Conservation (phyloP, 2,113 vertebrate species). For the Herpailurus yagouaroundi region DNA sequence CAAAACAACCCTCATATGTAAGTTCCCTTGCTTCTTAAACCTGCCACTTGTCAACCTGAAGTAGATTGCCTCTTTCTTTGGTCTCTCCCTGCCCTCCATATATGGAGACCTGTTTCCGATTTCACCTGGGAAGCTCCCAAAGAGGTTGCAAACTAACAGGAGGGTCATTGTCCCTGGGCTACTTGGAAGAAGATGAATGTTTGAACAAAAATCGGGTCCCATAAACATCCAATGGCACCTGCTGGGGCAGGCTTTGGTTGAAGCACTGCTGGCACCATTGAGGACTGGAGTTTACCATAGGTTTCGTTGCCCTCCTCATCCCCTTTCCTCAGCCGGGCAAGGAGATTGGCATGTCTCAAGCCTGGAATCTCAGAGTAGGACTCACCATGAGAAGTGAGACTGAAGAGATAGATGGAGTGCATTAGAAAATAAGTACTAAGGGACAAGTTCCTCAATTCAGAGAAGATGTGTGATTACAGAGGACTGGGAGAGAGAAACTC, state of each 20-base stretch:
- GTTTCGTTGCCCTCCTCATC: not conserved
- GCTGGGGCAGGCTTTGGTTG: not conserved
- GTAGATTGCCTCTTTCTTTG: not conserved
- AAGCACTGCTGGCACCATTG: not conserved
- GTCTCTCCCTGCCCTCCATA: not conserved
- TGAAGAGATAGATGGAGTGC: not conserved
- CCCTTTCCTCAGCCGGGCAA: not conserved
- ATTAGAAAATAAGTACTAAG: not conserved
- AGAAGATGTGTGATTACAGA: too few species aligned
- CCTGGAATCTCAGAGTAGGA: too few species aligned
- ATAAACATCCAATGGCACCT: not conserved
- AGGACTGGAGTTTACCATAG: not conserved
- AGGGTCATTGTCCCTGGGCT: not conserved
- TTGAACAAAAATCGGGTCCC: not conserved
- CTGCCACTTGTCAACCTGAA: not conserved
- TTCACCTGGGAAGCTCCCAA: not conserved
- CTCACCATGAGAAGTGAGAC: not conserved
- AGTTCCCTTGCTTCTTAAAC: not conserved
- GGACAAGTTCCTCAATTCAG: too few species aligned
- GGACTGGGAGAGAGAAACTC: not conserved
- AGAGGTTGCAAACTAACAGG: not conserved
- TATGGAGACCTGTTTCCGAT: not conserved
- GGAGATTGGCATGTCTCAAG: fast-evolving
- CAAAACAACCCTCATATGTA: not conserved
- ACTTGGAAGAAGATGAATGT: not conserved